Evolutionary conservation across 2,888 invertebrate species (phyloP).

Genomic region (Eupithecia pulchellata): DNA sequence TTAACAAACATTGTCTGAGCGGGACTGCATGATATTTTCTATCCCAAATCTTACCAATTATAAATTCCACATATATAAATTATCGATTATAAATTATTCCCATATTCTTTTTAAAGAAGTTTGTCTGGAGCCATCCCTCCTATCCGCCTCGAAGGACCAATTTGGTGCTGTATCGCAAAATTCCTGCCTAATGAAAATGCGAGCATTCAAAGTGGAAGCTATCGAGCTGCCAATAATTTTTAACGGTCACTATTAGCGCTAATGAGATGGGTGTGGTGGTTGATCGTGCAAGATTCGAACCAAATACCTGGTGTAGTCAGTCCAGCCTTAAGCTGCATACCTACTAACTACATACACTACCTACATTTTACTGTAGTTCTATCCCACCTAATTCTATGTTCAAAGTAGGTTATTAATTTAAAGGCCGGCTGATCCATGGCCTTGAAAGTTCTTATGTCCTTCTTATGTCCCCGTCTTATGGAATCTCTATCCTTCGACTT

Average conservation of each 20-base stretch:
- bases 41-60: too few species aligned
- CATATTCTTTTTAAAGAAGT: background rate
- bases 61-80: too few species aligned
- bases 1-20: too few species aligned
- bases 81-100: background rate
- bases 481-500: too few species aligned
- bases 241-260: constrained; percentile 46
- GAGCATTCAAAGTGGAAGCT: constrained; percentile 37
- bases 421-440: too few species aligned
- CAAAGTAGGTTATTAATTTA: background rate
- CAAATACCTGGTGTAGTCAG: background rate
- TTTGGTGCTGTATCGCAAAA: background rate
- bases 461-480: too few species aligned
- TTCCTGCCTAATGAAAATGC: constrained; percentile 26
- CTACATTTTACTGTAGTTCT: background rate
- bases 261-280: constrained; percentile 42
- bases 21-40: too few species aligned
- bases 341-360: too few species aligned
- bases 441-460: too few species aligned
- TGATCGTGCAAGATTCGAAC: constrained; percentile 19
- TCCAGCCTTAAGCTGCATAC: background rate
- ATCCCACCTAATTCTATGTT: background rate
- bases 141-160: background rate
- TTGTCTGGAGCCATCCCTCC: background rate
- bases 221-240: constrained; percentile 45